These are phyloP conservation scores for Prinia subflava DNA, from an alignment of 2,113 vertebrate species.

Conservation along the genomic window DNA sequence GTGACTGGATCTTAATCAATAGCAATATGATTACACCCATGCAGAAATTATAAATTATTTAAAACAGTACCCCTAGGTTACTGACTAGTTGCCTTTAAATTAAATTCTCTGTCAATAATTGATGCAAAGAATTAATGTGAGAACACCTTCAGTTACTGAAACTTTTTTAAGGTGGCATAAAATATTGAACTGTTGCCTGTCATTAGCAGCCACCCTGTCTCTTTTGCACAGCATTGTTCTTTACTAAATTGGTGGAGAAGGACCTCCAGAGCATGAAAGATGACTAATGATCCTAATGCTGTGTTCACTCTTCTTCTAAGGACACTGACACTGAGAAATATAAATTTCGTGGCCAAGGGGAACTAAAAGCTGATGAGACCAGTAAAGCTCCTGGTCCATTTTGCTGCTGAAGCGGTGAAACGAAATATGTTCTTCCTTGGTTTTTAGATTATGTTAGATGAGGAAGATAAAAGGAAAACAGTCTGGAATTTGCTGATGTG, in stretches of 20 bases:
- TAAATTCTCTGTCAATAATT: constrained; percentile 99
- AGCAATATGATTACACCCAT: constrained; percentile 93
- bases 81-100: constrained; percentile 93
- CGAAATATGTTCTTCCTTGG: background rate
- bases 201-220: constrained; percentile 77
- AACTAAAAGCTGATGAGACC: background rate
- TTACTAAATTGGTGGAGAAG: constrained; percentile 73
- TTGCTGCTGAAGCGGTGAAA: background rate
- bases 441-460: background rate
- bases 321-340: constrained; percentile 40
- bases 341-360: constrained; percentile 15
- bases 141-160: constrained; percentile 87
- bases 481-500: background rate
- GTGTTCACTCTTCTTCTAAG: constrained; percentile 55
- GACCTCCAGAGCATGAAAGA: constrained; percentile 76
- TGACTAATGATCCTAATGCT: constrained; percentile 63
- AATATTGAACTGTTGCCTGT: constrained; percentile 81
- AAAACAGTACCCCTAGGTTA: constrained; percentile 90
- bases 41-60: constrained; percentile 96
- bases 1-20: constrained; percentile 91
- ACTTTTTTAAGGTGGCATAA: constrained; percentile 82
- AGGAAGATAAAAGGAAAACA: background rate
- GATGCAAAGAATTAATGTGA: constrained; percentile 97
- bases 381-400: background rate
- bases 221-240: constrained; percentile 68